These are phyloP conservation scores for Mastigias papua DNA, from an alignment of 30 jellyfish, hydroid and myxozoan genomes.

Conservation along the genomic window DNA sequence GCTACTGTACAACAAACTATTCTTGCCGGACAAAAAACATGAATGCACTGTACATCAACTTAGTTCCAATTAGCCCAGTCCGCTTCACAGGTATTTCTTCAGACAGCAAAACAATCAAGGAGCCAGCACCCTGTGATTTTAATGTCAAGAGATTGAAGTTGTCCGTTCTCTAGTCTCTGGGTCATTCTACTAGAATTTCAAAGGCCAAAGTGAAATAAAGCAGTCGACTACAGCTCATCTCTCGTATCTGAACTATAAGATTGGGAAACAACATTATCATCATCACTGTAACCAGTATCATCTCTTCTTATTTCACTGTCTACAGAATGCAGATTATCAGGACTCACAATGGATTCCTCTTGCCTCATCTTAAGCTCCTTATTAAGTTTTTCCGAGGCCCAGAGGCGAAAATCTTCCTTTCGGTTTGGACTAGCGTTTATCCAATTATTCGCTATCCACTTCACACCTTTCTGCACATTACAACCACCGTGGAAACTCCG, in stretches of 20 bases:
- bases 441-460: slow-evolving; percentile 91
- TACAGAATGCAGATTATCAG: not conserved
- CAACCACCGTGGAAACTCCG: slow-evolving; percentile 85
- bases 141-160: too few relatives aligned
- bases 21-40: too few relatives aligned
- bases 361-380: not conserved
- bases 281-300: too few relatives aligned
- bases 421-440: slow-evolving; percentile 64
- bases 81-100: too few relatives aligned
- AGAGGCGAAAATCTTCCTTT: slow-evolving; percentile 25
- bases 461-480: slow-evolving; percentile 67
- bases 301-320: not conserved
- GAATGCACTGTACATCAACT: too few relatives aligned
- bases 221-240: not conserved
- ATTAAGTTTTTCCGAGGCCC: slow-evolving; percentile 52
- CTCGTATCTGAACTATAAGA: not conserved
- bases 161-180: too few relatives aligned
- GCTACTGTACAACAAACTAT: too few relatives aligned
- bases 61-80: too few relatives aligned
- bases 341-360: not conserved
- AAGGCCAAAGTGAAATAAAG: not conserved
- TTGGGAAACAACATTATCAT: not conserved
- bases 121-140: too few relatives aligned
- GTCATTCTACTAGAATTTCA: too few relatives aligned
- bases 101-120: too few relatives aligned